phyloP scores from a whole-genome alignment of 2,113 vertebrate species.

The Neolamprologus longior region DNA sequence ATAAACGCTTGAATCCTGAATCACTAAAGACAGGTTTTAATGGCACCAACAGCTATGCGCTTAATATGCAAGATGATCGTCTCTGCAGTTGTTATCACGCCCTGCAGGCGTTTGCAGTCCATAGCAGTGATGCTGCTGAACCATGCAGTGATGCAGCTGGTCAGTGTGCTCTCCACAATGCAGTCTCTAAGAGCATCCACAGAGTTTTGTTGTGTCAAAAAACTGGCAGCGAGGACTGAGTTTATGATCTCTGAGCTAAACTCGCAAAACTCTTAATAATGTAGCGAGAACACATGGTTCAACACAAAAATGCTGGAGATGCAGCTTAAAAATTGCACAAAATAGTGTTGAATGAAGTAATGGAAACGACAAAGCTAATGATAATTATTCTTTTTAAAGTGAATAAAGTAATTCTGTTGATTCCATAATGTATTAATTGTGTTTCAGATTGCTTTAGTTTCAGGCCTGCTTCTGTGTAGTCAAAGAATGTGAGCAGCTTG shows the following conservation, averaged over 20 bases:
- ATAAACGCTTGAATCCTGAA: not conserved
- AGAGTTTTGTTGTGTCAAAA: not conserved
- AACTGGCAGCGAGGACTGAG: not conserved
- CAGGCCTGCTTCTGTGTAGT: not conserved
- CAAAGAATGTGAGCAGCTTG: not conserved
- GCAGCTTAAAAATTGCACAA: not conserved
- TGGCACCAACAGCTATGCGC: accelerated
- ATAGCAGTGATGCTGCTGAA: accelerated
- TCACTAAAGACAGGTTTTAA: not conserved
- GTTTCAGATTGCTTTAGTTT: not conserved
- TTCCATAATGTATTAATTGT: not conserved
- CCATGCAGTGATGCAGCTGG: not conserved
- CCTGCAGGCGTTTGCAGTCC: accelerated
- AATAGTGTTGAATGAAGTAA: not conserved
- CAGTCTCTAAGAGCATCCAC: not conserved
- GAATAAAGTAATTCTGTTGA: not conserved
- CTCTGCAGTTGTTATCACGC: not conserved
- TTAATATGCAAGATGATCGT: not conserved
- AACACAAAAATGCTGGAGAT: not conserved
- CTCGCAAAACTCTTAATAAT: accelerated
- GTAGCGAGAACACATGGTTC: not conserved
- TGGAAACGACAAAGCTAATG: not conserved
- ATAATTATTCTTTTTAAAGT: not conserved
- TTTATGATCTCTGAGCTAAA: not conserved
- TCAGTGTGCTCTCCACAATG: accelerated